These are phyloP conservation scores for Tetramorium bicarinatum DNA, from an alignment of 2,888 invertebrate species.

Conservation along the genomic window DNA sequence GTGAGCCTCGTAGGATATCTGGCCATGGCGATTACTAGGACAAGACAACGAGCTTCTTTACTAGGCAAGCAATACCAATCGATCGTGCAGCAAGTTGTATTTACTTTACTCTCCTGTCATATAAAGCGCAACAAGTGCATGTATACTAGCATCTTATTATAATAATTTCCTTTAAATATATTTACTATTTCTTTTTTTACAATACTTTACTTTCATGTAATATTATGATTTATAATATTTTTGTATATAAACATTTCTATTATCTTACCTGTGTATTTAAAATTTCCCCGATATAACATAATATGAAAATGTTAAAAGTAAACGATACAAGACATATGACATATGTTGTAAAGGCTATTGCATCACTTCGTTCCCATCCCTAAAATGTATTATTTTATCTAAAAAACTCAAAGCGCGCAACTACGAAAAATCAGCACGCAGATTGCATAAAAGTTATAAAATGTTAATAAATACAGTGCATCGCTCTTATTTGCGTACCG, in stretches of 20 bases:
- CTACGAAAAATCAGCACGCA: neutral
- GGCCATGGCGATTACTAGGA: conserved; percentile 72
- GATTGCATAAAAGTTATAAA: neutral
- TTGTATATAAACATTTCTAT: neutral
- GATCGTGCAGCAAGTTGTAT: conserved; percentile 59
- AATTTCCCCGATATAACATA: conserved; percentile 79
- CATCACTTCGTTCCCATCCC: conserved; percentile 42
- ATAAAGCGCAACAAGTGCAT: neutral
- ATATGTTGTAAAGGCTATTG: conserved; percentile 73
- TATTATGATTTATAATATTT: conserved; percentile 53
- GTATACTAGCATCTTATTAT: neutral
- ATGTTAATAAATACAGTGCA: neutral
- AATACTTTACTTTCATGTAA: conserved; percentile 62
- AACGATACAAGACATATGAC: conserved; percentile 69
- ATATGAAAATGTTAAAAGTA: conserved; percentile 78
- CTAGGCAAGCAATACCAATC: conserved; percentile 68
- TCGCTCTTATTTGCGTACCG: conserved; percentile 44
- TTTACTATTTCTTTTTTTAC: neutral
- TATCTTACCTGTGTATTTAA: conserved; percentile 73
- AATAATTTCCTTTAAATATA: neutral
- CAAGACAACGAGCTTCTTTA: conserved; percentile 64
- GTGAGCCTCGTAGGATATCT: conserved; percentile 75
- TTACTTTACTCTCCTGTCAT: conserved; percentile 58
- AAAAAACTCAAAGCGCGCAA: neutral
- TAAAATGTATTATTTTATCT: conserved; percentile 18